These are phyloP conservation scores for Bombus vancouverensis DNA, from an alignment of 1,140 invertebrate genomes.

Conservation along the genomic window DNA sequence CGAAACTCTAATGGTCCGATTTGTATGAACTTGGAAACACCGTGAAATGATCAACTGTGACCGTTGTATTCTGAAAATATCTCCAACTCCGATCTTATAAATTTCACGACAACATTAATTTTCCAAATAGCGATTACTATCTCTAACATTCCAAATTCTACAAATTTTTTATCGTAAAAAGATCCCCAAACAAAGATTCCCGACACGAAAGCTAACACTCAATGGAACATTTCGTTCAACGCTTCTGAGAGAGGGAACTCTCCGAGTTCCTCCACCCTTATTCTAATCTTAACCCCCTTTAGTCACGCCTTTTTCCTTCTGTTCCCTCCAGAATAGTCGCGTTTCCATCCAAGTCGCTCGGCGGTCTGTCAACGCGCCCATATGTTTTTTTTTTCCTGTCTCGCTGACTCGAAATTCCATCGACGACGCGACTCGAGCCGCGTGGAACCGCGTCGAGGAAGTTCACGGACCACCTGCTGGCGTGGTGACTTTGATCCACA, in stretches of 20 bases:
- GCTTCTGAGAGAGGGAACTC: slow-evolving; percentile 17
- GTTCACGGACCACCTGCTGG: slow-evolving; percentile 18
- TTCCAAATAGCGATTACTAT: no score
- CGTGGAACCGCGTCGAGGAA: slow-evolving; percentile 12
- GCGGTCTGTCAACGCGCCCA: slow-evolving; percentile 40
- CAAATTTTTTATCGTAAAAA: no score
- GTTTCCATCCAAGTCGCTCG: slow-evolving; percentile 7
- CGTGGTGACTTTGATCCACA: slow-evolving; percentile 41
- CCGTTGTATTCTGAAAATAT: no score
- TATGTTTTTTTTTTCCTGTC: not conserved
- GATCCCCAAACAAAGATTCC: not conserved
- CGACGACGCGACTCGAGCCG: not conserved
- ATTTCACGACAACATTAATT: no score
- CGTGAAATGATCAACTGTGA: no score
- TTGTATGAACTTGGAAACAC: no score
- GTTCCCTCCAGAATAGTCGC: slow-evolving; percentile 11
- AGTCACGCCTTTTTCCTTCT: slow-evolving; percentile 43
- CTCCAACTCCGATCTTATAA: no score
- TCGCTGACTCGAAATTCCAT: slow-evolving; percentile 2
- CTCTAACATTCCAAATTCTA: no score
- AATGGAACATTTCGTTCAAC: not conserved
- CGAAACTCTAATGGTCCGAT: no score
- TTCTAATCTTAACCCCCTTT: slow-evolving; percentile 59
- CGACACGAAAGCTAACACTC: not conserved
- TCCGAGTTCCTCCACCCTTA: slow-evolving; percentile 11